phyloP scores from a whole-genome alignment of 2,113 vertebrate species.

The Tyto alba region DNA sequence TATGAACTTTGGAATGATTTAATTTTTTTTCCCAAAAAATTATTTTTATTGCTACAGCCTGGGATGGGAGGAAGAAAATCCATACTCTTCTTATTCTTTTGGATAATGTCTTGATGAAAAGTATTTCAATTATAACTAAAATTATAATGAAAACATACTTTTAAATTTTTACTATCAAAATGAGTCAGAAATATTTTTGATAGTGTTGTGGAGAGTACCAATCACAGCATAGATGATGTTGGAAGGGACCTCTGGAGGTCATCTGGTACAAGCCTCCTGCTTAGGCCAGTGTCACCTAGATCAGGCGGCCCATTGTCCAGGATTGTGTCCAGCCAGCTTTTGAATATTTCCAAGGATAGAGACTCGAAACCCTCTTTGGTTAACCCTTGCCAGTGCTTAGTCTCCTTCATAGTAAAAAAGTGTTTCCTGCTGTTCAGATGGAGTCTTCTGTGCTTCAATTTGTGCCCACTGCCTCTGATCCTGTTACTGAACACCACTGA shows the following conservation, averaged over 20 bases:
- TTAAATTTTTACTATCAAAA: neutral
- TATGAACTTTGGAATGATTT: neutral
- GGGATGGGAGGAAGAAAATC: neutral
- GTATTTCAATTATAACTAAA: neutral
- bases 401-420: neutral
- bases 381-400: neutral
- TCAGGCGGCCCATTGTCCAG: neutral
- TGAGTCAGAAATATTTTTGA: neutral
- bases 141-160: neutral
- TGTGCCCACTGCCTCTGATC: neutral
- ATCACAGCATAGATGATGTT: neutral
- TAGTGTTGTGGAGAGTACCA: neutral
- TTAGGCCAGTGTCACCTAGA: neutral
- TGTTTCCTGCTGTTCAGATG: neutral
- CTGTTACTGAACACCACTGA: neutral
- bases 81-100: neutral
- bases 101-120: neutral
- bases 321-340: neutral
- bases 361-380: neutral
- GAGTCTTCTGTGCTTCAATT: neutral
- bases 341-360: neutral
- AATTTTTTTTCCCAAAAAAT: neutral
- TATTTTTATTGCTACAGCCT: neutral
- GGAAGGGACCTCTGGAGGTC: neutral
- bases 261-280: neutral